Percentiles rank a stretch among this genome's conserved stretches.
These are phyloP conservation scores for Chelon auratus DNA, from an alignment of 2,797 vertebrate genomes.

Conservation along the genomic window DNA sequence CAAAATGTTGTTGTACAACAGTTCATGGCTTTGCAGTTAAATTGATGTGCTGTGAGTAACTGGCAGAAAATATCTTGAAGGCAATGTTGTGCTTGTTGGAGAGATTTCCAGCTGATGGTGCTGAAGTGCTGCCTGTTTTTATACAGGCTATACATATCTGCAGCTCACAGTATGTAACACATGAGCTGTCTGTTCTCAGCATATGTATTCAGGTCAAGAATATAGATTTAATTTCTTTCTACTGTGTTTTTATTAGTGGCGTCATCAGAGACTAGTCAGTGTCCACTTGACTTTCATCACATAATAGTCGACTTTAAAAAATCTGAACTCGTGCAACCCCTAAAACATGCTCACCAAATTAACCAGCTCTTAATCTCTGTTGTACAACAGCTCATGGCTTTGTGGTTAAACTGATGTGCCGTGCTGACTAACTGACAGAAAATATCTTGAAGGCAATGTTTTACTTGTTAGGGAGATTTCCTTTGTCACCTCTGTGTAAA, in stretches of 20 bases:
- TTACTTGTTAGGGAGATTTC: conserved; percentile 18
- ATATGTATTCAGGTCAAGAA: no score
- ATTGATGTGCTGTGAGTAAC: conserved; percentile 1
- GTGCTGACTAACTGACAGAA: conserved; percentile 2
- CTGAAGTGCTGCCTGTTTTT: no score
- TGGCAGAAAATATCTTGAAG: conserved; percentile 16
- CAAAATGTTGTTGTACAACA: neutral
- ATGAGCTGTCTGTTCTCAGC: no score
- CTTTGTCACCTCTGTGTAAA: conserved; percentile 33
- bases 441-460: conserved; percentile 10
- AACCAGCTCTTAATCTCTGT: no score
- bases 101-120: conserved; percentile 6
- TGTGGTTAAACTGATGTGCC: neutral
- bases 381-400: neutral
- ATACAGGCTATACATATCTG: no score
- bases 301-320: no score
- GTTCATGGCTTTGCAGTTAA: neutral
- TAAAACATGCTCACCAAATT: neutral
- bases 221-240: no score
- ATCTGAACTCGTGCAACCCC: no score
- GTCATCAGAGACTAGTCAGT: no score
- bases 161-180: no score
- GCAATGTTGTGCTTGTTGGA: conserved; percentile 6
- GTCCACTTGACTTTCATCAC: no score
- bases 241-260: no score